Base-by-base conservation (phyloP, 1,140 invertebrate genomes). In the Leptopilina boulardi region DNA sequence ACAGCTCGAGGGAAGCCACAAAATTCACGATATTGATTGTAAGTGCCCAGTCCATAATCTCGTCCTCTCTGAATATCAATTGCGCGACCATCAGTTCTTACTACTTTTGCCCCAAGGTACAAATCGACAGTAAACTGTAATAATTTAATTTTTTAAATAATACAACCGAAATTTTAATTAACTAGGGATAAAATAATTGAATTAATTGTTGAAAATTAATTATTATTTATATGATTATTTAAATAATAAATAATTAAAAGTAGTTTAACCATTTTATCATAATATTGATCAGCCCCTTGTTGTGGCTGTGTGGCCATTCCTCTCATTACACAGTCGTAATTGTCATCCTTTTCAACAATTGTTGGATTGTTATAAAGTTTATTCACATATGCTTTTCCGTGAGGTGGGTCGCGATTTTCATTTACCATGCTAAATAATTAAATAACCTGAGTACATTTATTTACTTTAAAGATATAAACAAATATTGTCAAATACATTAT, bases 21-120 rank as follows among this genome's bases (percentile, higher is more conserved):
- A 76, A 96, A 94, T 54, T 94, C 93, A 73, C 98, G 92, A 86
- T 94, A 96, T 70, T 95, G 93, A 78, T 96, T 95, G 87, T 98
- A 99, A 0, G 93, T 93, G 0, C 94, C 95, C 1, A 98, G 89
- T 23, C 96, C 97, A 86, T 98, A 96, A 90, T 99, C 98, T 34
- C 97, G 92, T 79, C 96, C 96, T 85, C 98, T 93, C 85, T 98
- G 96, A 71, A 98, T 95, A 82, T 98, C 97, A 44, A 95, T 93
- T 0, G 97, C 94, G 21, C 94, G 93, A 72, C 98, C 90, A 91
- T 98, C 98, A 15, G 93, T 90, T 4, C 97, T 97, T 74, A 96
- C 94, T 0, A 92, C 92, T 6, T 34, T 15, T 2, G 44, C 3
- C 3, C 44, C 44, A 4, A 15, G 44, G 15, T 15, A 15, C 4